A percentile compares a stretch with the other conserved stretches of the same genome.
These are phyloP conservation scores for Plebejus anna DNA, from an alignment of 2,888 invertebrate species.

Conservation along the genomic window DNA sequence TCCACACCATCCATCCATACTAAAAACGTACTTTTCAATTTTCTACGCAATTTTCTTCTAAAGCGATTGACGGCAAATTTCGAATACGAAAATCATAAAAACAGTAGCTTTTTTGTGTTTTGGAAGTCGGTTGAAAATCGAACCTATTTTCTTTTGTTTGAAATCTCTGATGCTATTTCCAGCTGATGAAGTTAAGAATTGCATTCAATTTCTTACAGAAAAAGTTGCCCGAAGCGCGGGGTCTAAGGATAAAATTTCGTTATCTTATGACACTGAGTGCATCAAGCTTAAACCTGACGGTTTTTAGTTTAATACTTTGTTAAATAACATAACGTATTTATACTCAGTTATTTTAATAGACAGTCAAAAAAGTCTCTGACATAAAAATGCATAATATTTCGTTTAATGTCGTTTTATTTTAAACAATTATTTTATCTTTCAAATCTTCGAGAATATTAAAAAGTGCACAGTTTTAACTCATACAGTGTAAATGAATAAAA, in stretches of 20 bases:
- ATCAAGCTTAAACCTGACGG: background rate
- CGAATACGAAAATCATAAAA: background rate
- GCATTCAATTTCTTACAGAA: conserved; percentile 1
- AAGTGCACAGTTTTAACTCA: background rate
- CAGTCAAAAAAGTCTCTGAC: background rate
- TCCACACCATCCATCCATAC: background rate
- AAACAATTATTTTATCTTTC: background rate
- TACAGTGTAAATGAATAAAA: background rate
- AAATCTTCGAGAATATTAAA: background rate
- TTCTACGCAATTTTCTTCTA: too few relatives aligned
- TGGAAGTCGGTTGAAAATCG: background rate
- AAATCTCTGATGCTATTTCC: background rate
- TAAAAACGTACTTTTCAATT: background rate
- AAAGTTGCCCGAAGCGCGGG: background rate
- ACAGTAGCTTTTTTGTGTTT: background rate
- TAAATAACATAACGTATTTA: background rate
- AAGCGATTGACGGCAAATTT: too few relatives aligned
- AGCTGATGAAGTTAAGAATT: background rate
- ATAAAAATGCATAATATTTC: background rate
- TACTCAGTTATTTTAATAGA: background rate
- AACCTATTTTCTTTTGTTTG: background rate
- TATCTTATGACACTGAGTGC: conserved; percentile 9
- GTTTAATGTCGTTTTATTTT: too few relatives aligned
- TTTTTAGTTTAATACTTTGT: background rate
- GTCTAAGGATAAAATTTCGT: conserved; percentile 12